These are phyloP conservation scores for Tetragonisca angustula DNA, from an alignment of 2,888 invertebrate species.

Conservation along the genomic window DNA sequence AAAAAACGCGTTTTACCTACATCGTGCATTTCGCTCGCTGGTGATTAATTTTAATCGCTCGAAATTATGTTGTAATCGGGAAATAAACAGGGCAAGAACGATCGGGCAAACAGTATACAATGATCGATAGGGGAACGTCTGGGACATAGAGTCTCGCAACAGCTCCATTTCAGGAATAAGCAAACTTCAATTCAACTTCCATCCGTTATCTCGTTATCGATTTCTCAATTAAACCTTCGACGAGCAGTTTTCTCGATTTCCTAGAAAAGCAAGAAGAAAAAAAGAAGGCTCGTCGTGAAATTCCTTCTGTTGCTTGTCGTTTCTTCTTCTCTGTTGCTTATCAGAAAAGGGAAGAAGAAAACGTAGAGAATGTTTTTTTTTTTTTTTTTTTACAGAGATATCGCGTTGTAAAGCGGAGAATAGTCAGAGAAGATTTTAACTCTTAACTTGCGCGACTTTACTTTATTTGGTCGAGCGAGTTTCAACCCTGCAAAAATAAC, in stretches of 20 bases:
- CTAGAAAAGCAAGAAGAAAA: background rate
- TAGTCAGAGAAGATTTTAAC: background rate
- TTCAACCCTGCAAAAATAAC: background rate
- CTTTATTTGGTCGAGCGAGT: background rate
- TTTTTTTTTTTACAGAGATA: background rate
- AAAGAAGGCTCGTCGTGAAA: background rate
- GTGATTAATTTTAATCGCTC: constrained; percentile 13
- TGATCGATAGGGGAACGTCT: constrained; percentile 11
- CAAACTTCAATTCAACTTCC: constrained; percentile 18
- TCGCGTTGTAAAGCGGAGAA: too few species aligned
- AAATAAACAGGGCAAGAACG: background rate
- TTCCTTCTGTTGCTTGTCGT: background rate
- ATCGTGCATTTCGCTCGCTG: background rate
- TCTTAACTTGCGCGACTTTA: background rate
- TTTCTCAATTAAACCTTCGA: constrained; percentile 12
- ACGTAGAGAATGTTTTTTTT: background rate
- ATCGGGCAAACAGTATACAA: constrained; percentile 7
- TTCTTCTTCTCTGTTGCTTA: background rate
- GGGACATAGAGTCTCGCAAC: too few species aligned
- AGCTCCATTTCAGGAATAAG: constrained; percentile 8
- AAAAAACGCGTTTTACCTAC: background rate
- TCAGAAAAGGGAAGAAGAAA: background rate
- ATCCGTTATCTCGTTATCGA: constrained; percentile 20
- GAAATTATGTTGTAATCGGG: background rate
- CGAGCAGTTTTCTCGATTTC: constrained; percentile 12